Conservation (phyloP, 2,797 vertebrate species). For the Odontamblyopus rebecca region DNA sequence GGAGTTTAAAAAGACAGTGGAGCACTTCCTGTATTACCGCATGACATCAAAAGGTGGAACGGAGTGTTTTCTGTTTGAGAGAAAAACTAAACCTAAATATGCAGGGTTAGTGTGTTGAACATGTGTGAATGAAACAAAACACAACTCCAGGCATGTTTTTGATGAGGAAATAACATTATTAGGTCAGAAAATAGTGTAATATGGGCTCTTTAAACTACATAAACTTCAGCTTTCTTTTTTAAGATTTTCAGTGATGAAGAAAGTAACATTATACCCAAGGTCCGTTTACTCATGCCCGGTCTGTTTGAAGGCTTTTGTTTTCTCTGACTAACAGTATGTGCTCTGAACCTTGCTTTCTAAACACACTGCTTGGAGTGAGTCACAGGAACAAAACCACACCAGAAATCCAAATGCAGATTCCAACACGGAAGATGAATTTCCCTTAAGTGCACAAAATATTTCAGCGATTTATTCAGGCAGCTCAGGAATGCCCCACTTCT, state of each 20-base stretch:
- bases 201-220: too few species aligned
- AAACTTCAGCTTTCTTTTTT: background rate
- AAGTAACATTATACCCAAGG: background rate
- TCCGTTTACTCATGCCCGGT: background rate
- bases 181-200: too few species aligned
- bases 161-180: too few species aligned
- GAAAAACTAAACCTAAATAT: too few species aligned
- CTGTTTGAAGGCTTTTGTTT: background rate
- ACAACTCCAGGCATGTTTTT: too few species aligned
- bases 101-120: too few species aligned
- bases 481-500: conserved; percentile 25
- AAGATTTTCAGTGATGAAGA: background rate
- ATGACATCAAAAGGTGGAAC: too few species aligned
- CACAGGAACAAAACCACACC: background rate
- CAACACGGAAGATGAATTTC: background rate
- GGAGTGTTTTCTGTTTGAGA: too few species aligned
- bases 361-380: background rate
- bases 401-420: conserved; percentile 20
- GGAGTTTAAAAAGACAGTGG: too few species aligned
- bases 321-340: background rate
- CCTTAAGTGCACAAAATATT: conserved; percentile 15
- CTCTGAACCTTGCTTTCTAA: background rate
- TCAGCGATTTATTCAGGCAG: conserved; percentile 32
- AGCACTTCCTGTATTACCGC: too few species aligned
- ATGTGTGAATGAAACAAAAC: too few species aligned